Base-by-base conservation (phyloP, 2,113 vertebrate species). In the Gavialis gangeticus region DNA sequence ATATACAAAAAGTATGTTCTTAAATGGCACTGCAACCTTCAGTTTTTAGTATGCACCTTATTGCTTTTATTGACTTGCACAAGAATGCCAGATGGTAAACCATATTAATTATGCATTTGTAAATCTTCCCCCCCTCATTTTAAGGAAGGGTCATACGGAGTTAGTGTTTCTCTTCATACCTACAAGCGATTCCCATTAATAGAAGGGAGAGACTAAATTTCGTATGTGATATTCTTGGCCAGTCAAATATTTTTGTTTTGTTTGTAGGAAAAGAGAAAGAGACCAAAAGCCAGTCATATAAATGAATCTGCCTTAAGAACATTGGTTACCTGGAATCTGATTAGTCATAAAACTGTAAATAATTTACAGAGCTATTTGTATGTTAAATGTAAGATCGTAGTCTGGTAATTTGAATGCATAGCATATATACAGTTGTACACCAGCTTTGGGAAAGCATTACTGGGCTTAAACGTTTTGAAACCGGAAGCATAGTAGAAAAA, bases 321-420 rank as follows among this genome's bases (percentile, higher is more conserved):
- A 87, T 93, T 84, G 88, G 89, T 94, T 93, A 92, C 71, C 91
- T 91, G 77, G 87, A 97, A 95, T 55, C 87, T 58, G 94, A 86
- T 94, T 83, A 91, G 91, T 94, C 91, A 76, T 90, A 97, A 91
- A 94, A 79, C 8, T 95, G 96, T 97, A 96, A 96, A 96, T 97
- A 96, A 87, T 97, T 97, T 93, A 90, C 89, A 80, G 91, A 96
- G 89, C 95, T 96, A 96, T 96, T 97, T 97, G 96, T 97, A 94
- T 90, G 87, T 96, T 93, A 91, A 59, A 10, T 92, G 89, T 95
- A 94, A 95, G 91, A 94, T 88, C 85, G 28, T 81, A 86, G 83
- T 94, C 95, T 91, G 91, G 91, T 87, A 71, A 92, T 76, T 62
- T 88, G 66, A 94, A 94, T 95, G 96, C 96, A 90, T 91, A 96